A percentile compares a stretch with the other conserved stretches of the same genome.
Evolutionary conservation across 2,113 vertebrate species (phyloP).

Genomic region (Ibidorhyncha struthersii): DNA sequence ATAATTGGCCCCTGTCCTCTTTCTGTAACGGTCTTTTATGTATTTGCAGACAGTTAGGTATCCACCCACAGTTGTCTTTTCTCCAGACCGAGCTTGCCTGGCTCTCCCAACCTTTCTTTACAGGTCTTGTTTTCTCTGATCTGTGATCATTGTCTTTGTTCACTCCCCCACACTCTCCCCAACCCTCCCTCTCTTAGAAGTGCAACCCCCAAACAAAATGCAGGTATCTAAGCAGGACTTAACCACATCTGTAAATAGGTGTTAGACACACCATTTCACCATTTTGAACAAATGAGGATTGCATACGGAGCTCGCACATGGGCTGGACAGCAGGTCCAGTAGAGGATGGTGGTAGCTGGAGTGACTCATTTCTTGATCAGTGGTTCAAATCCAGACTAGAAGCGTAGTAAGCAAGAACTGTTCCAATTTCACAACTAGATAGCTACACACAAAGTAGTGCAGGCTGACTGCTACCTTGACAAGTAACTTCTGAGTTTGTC

Average conservation of each 20-base stretch:
- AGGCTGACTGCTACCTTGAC: neutral
- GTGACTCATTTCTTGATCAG: neutral
- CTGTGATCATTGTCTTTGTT: neutral
- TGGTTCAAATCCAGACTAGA: neutral
- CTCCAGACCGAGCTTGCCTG: neutral
- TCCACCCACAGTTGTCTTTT: slow-evolving; percentile 29
- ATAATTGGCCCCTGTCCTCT: slow-evolving; percentile 56
- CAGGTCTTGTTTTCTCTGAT: neutral
- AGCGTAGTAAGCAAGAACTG: neutral
- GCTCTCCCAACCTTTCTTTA: slow-evolving; percentile 10
- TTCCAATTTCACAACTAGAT: neutral
- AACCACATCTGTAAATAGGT: neutral
- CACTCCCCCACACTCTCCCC: neutral
- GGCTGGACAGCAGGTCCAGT: neutral
- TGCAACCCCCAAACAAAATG: neutral
- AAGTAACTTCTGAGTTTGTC: neutral
- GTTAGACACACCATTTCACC: neutral
- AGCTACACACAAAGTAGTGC: neutral
- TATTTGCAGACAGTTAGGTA: slow-evolving; percentile 40
- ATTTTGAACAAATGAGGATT: neutral
- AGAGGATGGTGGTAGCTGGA: neutral
- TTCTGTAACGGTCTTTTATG: slow-evolving; percentile 20
- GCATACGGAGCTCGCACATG: neutral
- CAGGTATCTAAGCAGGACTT: neutral
- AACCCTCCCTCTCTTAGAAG: neutral